phyloP scores from a whole-genome alignment of 1,140 invertebrate genomes.

The Lethrus apterus region DNA sequence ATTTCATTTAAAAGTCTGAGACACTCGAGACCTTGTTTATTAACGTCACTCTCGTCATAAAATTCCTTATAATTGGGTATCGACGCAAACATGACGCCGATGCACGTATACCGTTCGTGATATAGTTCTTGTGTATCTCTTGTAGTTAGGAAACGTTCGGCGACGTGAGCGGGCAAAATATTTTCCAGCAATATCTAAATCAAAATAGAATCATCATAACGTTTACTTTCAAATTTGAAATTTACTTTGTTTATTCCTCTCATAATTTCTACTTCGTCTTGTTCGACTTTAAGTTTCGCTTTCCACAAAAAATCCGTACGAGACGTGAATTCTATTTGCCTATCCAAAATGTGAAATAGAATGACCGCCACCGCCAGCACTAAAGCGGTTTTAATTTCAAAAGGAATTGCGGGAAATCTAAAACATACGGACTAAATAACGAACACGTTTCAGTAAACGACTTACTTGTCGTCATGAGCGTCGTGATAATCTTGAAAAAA shows the following conservation, averaged over 20 bases:
- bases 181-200: constrained; percentile 81
- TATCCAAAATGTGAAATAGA: constrained; percentile 69
- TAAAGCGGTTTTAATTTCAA: constrained; percentile 57
- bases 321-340: constrained; percentile 80
- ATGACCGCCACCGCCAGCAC: constrained; percentile 52
- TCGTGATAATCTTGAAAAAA: constrained; percentile 56
- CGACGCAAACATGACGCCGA: constrained; percentile 96
- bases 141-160: constrained; percentile 79
- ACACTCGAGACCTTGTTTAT: constrained; percentile 94
- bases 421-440: constrained; percentile 18
- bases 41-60: constrained; percentile 95
- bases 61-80: constrained; percentile 99
- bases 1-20: constrained; percentile 94
- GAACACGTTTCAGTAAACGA: constrained; percentile 18
- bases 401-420: constrained; percentile 59
- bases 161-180: constrained; percentile 93
- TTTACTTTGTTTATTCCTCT: constrained; percentile 82
- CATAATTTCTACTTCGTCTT: constrained; percentile 92
- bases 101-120: constrained; percentile 87
- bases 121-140: constrained; percentile 76
- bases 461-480: constrained; percentile 51
- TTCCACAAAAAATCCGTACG: constrained; percentile 89
- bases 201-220: constrained; percentile 2
- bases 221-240: constrained; percentile 2
- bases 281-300: constrained; percentile 82